Evolutionary conservation across 1,140 invertebrate genomes (phyloP), one percentile per base, ranked within the genome.

Genomic region (Calliphora vicina): DNA sequence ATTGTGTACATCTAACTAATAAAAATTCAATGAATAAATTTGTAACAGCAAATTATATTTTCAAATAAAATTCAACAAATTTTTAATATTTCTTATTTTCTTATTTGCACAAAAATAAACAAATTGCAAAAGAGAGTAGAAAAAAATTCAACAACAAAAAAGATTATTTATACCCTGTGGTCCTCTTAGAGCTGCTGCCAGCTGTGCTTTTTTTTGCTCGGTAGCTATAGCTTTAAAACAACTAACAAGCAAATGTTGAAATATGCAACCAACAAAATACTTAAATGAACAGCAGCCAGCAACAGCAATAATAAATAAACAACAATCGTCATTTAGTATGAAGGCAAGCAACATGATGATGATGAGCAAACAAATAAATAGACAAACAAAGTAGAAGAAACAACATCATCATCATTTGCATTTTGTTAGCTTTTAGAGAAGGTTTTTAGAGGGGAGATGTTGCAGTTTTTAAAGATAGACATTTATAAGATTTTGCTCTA

Each of bases 121-220:
- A 50, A 50, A 50, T 50, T 50, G 12, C 13, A 17, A 50, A 45
- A 50, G 15, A 20, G 13, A 23, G 8, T 23, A 10, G 0, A 67
- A 67, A 4, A 20, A 67, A 20, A 57, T n/a, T n/a, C n/a, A n/a
- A n/a, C n/a, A n/a, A 57, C 15, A 57, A n/a, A 57, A n/a, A 57
- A 57, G n/a, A 57, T n/a, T 57, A 57, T 57, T 57, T 67, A 67
- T 67, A 67, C 61, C 61, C 61, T 67, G 61, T 67, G 61, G 61
- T 67, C 61, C 20, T 67, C n/a, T 25, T 57, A n/a, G 15, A 17
- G 50, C 50, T 57, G 6, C 50, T 57, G 17, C n/a, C 50, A 57
- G 50, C 50, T 57, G 50, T 57, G 17, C 50, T 57, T n/a, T n/a
- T 57, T n/a, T 17, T n/a, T n/a, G n/a, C 4, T 57, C n/a, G 45